A percentile compares a stretch with the other conserved stretches of the same genome.
These are phyloP conservation scores for Hyppa rectilinea DNA, from an alignment of 2,888 invertebrate genomes.

Conservation along the genomic window DNA sequence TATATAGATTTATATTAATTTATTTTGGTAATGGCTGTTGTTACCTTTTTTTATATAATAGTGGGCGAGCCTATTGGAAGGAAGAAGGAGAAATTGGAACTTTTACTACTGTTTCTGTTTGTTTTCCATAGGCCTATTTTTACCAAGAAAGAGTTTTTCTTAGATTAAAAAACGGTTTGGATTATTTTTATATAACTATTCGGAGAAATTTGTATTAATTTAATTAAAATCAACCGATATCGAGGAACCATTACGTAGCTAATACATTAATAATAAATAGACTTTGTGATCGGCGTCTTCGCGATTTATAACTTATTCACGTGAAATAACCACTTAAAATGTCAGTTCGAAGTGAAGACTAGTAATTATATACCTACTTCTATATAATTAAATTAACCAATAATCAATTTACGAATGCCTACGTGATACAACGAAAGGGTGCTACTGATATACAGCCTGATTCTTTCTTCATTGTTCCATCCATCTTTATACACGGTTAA, in stretches of 20 bases:
- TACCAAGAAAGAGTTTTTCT: too few relatives aligned
- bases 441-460: neutral
- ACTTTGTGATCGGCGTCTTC: neutral
- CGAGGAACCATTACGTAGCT: neutral
- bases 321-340: slow-evolving; percentile 1
- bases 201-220: neutral
- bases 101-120: too few relatives aligned
- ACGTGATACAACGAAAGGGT: neutral
- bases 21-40: too few relatives aligned
- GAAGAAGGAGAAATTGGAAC: too few relatives aligned
- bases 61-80: too few relatives aligned
- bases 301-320: slow-evolving; percentile 15
- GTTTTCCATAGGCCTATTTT: too few relatives aligned
- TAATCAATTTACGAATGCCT: slow-evolving; percentile 12
- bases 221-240: neutral
- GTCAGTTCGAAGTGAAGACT: slow-evolving; percentile 2
- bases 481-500: too few relatives aligned
- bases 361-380: slow-evolving; percentile 18
- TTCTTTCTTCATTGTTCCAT: neutral
- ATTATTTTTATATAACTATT: neutral
- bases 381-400: slow-evolving; percentile 18
- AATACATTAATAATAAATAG: neutral
- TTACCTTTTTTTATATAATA: too few relatives aligned
- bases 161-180: neutral
- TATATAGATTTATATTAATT: too few relatives aligned